Conservation (phyloP, 2,888 invertebrate species). For the Subacronicta megacephala region DNA sequence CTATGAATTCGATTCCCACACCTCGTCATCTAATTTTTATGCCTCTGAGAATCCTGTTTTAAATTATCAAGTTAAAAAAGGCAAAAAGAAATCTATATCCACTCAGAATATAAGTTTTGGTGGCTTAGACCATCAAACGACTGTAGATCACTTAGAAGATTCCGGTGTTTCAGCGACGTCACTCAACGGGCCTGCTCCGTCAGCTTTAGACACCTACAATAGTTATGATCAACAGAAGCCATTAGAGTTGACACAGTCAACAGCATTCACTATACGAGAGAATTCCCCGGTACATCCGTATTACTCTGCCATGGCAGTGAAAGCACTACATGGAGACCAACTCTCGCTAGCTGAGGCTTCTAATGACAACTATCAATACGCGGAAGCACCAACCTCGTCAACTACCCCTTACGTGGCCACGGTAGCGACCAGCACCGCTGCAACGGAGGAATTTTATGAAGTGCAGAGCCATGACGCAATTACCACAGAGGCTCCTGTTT, state of each 20-base stretch:
- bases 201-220: conserved; percentile 69
- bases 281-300: conserved; percentile 78
- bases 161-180: conserved; percentile 61
- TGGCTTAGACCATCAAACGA: conserved; percentile 76
- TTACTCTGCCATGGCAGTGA: conserved; percentile 77
- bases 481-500: conserved; percentile 56
- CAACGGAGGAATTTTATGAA: conserved; percentile 57
- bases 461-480: conserved; percentile 54
- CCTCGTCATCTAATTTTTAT: conserved; percentile 77
- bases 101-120: conserved; percentile 84
- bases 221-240: conserved; percentile 65
- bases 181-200: conserved; percentile 63
- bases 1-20: conserved; percentile 77
- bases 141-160: conserved; percentile 77
- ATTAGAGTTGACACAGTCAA: conserved; percentile 64
- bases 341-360: conserved; percentile 76
- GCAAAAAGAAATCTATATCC: conserved; percentile 82
- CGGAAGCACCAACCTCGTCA: conserved; percentile 70
- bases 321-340: conserved; percentile 74
- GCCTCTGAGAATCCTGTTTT: conserved; percentile 63
- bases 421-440: conserved; percentile 63
- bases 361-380: conserved; percentile 79
- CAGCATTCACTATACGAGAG: conserved; percentile 74
- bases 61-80: conserved; percentile 65
- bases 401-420: conserved; percentile 61